A percentile compares a stretch with the other conserved stretches of the same genome.
Evolutionary conservation across 2,888 invertebrate species (phyloP).

Genomic region (Drosophila siamana): DNA sequence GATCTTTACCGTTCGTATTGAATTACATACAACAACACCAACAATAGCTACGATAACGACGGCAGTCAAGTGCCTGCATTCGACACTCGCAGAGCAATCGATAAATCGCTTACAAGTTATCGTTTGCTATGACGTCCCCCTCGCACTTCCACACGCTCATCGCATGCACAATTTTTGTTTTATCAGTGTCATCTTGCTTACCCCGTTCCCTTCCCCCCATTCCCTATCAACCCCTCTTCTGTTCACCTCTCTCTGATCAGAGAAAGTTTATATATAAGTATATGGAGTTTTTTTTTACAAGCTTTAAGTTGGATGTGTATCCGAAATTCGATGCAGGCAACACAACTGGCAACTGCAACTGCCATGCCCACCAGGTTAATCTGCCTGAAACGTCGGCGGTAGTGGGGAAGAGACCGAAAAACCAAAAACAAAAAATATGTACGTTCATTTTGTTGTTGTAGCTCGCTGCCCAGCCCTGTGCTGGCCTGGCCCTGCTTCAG

Average conservation of each 20-base stretch:
- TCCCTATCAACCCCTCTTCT: background rate
- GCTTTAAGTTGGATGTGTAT: slow-evolving; percentile 33
- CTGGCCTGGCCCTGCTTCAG: slow-evolving; percentile 33
- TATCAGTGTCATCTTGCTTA: slow-evolving; percentile 35
- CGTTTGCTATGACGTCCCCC: slow-evolving; percentile 10
- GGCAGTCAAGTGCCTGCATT: slow-evolving; percentile 47
- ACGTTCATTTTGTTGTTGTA: slow-evolving; percentile 7
- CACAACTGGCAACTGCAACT: slow-evolving; percentile 44
- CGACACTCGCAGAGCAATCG: slow-evolving; percentile 29
- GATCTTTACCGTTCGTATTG: slow-evolving; percentile 54
- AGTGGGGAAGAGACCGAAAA: slow-evolving; percentile 15
- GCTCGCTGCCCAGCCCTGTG: slow-evolving; percentile 1
- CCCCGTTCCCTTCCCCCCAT: background rate
- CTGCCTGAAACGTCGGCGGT: slow-evolving; percentile 38
- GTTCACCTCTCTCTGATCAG: slow-evolving; percentile 43
- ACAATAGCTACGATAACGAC: slow-evolving; percentile 20
- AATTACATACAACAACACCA: slow-evolving; percentile 38
- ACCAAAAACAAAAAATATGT: slow-evolving; percentile 47
- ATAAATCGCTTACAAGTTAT: slow-evolving; percentile 30
- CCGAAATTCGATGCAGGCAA: slow-evolving; percentile 71
- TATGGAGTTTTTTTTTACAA: too few species aligned
- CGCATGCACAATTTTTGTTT: slow-evolving; percentile 3
- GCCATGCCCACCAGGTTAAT: slow-evolving; percentile 54
- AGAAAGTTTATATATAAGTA: slow-evolving; percentile 48
- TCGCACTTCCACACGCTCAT: background rate